A percentile compares a stretch with the other conserved stretches of the same genome.
Conservation (phyloP, 2,113 vertebrate genomes). For the Tachysurus fulvidraco region DNA sequence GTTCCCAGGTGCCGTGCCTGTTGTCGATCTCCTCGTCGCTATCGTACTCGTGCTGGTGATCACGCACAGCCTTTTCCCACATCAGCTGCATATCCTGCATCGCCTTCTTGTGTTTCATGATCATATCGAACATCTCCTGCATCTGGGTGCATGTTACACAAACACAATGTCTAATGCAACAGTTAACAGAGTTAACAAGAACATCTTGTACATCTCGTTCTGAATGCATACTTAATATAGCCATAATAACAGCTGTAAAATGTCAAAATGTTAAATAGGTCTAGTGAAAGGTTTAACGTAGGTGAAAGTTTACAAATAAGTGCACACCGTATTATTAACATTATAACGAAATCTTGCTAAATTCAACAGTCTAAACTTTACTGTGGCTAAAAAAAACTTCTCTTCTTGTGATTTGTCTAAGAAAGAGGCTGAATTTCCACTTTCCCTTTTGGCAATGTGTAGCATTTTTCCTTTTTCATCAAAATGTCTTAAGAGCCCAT, state of each 20-base stretch:
- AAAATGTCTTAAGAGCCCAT: no score
- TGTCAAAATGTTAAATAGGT: not conserved
- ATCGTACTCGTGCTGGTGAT: conserved; percentile 94
- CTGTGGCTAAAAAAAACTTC: not conserved
- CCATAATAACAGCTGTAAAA: not conserved
- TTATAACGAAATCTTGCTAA: not conserved
- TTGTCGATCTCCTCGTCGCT: conserved; percentile 94
- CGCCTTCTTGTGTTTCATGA: conserved; percentile 94
- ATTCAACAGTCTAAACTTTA: not conserved
- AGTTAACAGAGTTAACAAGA: not conserved
- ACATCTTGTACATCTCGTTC: not conserved
- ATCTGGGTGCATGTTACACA: conserved; percentile 71
- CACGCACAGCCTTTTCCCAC: conserved; percentile 90
- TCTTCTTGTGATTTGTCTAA: not conserved
- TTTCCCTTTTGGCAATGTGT: not conserved
- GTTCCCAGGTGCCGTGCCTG: conserved; percentile 91
- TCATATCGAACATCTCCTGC: conserved; percentile 98
- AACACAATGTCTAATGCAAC: not conserved
- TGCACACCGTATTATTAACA: no score
- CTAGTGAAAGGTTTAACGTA: not conserved
- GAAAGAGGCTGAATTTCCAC: not conserved
- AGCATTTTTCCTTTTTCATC: not conserved
- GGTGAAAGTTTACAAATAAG: not conserved
- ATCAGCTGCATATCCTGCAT: conserved; percentile 97
- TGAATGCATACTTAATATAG: not conserved